phyloP scores from a whole-genome alignment of 2,888 invertebrate genomes.

The Drosophila quinaria region DNA sequence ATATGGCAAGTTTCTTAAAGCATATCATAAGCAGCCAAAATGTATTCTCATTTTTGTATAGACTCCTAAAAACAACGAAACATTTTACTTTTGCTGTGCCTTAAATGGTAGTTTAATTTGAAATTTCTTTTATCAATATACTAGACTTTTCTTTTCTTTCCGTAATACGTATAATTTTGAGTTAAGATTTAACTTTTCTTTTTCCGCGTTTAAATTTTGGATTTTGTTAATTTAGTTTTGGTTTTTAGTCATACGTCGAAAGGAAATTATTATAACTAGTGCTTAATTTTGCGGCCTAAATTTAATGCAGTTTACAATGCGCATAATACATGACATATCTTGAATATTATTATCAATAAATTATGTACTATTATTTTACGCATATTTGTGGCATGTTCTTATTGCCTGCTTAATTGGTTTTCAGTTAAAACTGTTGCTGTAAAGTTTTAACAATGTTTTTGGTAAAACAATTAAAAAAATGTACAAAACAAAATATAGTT shows the following conservation, averaged over 20 bases:
- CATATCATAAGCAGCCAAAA: constrained; percentile 70
- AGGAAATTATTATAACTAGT: constrained; percentile 46
- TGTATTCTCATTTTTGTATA: constrained; percentile 51
- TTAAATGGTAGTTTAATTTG: constrained; percentile 65
- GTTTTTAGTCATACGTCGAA: constrained; percentile 39
- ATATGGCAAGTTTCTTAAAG: constrained; percentile 44
- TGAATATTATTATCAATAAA: constrained; percentile 58
- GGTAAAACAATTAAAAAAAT: constrained; percentile 15
- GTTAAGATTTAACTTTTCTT: constrained; percentile 40
- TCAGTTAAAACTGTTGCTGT: constrained; percentile 2
- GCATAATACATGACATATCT: constrained; percentile 38
- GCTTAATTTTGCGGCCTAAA: constrained; percentile 64
- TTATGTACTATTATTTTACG: constrained; percentile 38
- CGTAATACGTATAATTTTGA: constrained; percentile 48
- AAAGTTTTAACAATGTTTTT: constrained; percentile 5
- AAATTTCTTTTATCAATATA: constrained; percentile 57
- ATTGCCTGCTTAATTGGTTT: constrained; percentile 17
- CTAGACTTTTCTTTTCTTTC: constrained; percentile 53
- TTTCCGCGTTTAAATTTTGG: constrained; percentile 40
- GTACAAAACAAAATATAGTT: constrained; percentile 16
- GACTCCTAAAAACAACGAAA: constrained; percentile 85
- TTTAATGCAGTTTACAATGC: constrained; percentile 74
- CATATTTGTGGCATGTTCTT: constrained; percentile 59
- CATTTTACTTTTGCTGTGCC: constrained; percentile 73
- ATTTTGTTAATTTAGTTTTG: constrained; percentile 53